These are phyloP conservation scores for Neoscelio sp. DNA, from an alignment of 2,888 invertebrate genomes.

Conservation along the genomic window DNA sequence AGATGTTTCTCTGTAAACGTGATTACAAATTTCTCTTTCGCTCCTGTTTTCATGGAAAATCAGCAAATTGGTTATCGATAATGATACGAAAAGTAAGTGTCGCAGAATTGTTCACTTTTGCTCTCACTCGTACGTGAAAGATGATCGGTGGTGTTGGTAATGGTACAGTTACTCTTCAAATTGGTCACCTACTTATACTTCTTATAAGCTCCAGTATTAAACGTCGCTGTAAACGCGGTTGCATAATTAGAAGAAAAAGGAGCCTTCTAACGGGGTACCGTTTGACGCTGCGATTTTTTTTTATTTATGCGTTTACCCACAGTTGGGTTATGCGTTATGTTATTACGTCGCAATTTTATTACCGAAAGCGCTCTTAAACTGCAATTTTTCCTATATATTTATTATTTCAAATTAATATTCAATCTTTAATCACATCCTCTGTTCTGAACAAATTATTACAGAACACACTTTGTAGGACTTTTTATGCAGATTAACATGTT, in stretches of 20 bases:
- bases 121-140: no score
- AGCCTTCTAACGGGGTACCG: not conserved
- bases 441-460: not conserved
- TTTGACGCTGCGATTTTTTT: no score
- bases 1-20: no score
- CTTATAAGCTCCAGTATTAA: not conserved
- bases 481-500: not conserved
- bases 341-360: not conserved
- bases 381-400: not conserved
- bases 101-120: no score
- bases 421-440: constrained; percentile 5
- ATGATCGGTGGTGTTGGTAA: no score
- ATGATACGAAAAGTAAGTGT: no score
- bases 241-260: not conserved
- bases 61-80: no score
- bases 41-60: no score
- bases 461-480: not conserved
- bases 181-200: not conserved
- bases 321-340: no score
- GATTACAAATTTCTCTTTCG: no score
- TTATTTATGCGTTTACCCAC: no score
- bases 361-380: not conserved
- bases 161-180: no score
- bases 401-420: constrained; percentile 10
- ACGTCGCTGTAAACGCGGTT: not conserved